A percentile compares a stretch with the other conserved stretches of the same genome.
These are phyloP conservation scores for Bos indicus DNA, from an alignment of 2,113 vertebrate genomes.

Conservation along the genomic window DNA sequence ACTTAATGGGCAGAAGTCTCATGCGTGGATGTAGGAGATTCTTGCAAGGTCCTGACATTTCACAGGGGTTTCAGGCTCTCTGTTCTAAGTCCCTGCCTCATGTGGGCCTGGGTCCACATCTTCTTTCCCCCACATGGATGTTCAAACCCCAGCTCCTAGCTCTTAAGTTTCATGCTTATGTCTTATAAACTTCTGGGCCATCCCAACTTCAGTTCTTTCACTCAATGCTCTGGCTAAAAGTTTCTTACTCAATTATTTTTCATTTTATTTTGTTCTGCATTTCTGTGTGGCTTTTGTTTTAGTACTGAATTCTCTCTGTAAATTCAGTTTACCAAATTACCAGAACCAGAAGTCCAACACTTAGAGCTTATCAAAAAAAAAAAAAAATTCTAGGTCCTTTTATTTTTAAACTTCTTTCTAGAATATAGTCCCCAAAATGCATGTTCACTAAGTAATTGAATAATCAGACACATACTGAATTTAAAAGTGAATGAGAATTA, in stretches of 20 bases:
- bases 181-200: background rate
- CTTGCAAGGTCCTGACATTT: background rate
- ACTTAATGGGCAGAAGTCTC: background rate
- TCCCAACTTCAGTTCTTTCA: background rate
- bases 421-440: background rate
- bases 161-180: background rate
- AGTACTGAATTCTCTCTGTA: background rate
- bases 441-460: constrained; percentile 54
- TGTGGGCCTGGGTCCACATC: accelerated
- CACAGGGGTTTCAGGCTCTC: background rate
- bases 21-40: background rate
- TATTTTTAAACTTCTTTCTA: constrained; percentile 26
- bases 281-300: background rate
- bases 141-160: background rate
- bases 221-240: background rate
- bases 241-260: background rate
- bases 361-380: background rate
- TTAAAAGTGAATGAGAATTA: constrained; percentile 69
- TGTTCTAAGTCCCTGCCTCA: accelerated
- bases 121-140: accelerated
- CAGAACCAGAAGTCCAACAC: background rate
- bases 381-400: background rate
- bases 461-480: constrained; percentile 60
- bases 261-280: background rate
- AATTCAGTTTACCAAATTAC: background rate